Evolutionary conservation across 2,888 invertebrate genomes (phyloP), one percentile per base, ranked within the genome.

Genomic region (Luperina testacea): DNA sequence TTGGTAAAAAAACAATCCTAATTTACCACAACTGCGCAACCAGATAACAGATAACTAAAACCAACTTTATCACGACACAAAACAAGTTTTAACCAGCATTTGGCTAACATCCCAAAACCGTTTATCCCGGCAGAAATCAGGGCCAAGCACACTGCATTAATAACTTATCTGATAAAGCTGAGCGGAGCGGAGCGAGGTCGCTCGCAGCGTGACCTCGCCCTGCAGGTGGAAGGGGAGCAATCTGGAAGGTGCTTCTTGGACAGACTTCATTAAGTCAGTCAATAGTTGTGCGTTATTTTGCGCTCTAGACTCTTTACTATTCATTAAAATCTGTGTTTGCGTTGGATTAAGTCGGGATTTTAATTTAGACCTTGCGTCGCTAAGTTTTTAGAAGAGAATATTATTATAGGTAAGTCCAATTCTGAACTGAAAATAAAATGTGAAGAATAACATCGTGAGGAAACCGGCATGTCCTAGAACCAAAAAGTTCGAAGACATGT

Each of bases 241-340:
- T 70, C 76, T 70, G 32, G 59, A 51, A 84, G 83, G 63, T 57
- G 51, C 59, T 74, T 38, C 61, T 78, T 71, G 65, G 53, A 68
- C 69, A 51, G 64, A 78, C 77, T 84, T 84, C 86, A 87, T 90
- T 90, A 88, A 88, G 80, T 84, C 81, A 77, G 87, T 88, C 88
- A 88, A 90, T 89, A 88, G 75, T 48, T 69, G 63, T 69, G 67
- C 74, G 72, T 82, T 77, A 79, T 82, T 81, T 76, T 82, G 80
- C 81, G 72, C 77, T 75, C 77, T 80, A 74, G 76, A 77, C 81
- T 87, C 83, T 88, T 88, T 86, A 85, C 77, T 83, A 84, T 87
- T 88, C 86, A 89, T 89, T 90, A 80, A 87, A 84, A 83, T 76
- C 82, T 81, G 59, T 72, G 20, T 68, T 68, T 72, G 64, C 57